Base-by-base conservation (phyloP, 2,797 vertebrate genomes). In the Protosalanx chinensis region DNA sequence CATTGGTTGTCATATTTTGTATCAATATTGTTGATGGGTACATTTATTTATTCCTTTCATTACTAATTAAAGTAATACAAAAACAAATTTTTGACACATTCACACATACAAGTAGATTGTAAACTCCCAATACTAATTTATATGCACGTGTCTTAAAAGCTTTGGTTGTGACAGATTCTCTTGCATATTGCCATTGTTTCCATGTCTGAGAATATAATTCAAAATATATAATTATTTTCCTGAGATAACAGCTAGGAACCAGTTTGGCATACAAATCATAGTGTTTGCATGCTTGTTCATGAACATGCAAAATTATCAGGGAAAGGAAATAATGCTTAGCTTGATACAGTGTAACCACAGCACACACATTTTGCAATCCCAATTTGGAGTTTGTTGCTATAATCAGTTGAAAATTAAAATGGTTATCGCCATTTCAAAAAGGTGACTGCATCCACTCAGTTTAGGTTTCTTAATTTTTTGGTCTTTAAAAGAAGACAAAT, bases 331-430 rank as follows among this genome's bases (percentile, higher is more conserved):
- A 81, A 80, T 82, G 85, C 76, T 84, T 76, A 82, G 82, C 73
- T 46, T 60, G 77, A 82, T 37, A 60, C 58, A 53, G 61, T 60
- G 72, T 72, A 80, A 75, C 83, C 78, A 87, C 83, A 85, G 82
- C 78, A 80, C 75, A 75, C 81, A 84, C 79, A 88, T 88, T 86
- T 80, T 86, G 81, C 83, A 90, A 88, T 91, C 87, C 87, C 83
- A 89, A 87, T 88, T 88, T 83, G 79, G 79, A 89, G 88, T 89
- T 89, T 30, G 53, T 80, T 83, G 80, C 84, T 89, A 83, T 1
- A 63, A 77, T 88, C 87, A 87, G 81, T 90, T 91, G 88, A 83
- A 80, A 84, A 86, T 84, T 80, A 66, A 88, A 84, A 80, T 76
- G 78, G 81, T 84, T 85, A 61, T 84, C 71, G 70, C 79, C 83